Conservation (phyloP, 2,888 invertebrate species). For the Catocala nupta region DNA sequence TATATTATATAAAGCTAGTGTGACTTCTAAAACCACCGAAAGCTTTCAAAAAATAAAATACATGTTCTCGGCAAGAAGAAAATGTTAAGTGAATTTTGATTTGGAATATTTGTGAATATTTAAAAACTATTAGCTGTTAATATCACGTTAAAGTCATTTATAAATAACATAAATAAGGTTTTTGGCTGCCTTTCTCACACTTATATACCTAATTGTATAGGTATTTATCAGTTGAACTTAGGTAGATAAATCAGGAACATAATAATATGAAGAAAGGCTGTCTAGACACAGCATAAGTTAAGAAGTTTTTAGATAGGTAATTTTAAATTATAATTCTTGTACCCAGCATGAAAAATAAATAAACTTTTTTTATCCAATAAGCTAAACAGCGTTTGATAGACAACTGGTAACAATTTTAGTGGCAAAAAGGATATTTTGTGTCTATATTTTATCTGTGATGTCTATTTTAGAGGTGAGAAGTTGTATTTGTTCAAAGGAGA, state of each 20-base stretch:
- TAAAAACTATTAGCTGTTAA: neutral
- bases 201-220: constrained; percentile 15
- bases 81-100: neutral
- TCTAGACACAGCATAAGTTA: constrained; percentile 30
- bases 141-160: constrained; percentile 14
- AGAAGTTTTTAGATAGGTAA: constrained; percentile 49
- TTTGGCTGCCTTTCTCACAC: constrained; percentile 13
- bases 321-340: constrained; percentile 33
- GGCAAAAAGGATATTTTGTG: constrained; percentile 74
- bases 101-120: constrained; percentile 11
- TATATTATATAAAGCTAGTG: neutral
- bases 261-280: constrained; percentile 32
- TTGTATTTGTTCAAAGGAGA: constrained; percentile 69
- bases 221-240: constrained; percentile 26
- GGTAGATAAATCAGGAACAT: constrained; percentile 36
- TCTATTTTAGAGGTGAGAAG: constrained; percentile 77
- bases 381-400: constrained; percentile 57
- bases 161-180: constrained; percentile 9
- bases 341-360: neutral
- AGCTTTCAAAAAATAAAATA: too few relatives aligned
- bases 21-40: neutral
- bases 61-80: too few relatives aligned
- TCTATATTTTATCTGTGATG: constrained; percentile 86
- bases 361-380: constrained; percentile 9
- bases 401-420: constrained; percentile 61